Conservation (phyloP, 1,140 invertebrate genomes). For the Scaptomyza montana region DNA sequence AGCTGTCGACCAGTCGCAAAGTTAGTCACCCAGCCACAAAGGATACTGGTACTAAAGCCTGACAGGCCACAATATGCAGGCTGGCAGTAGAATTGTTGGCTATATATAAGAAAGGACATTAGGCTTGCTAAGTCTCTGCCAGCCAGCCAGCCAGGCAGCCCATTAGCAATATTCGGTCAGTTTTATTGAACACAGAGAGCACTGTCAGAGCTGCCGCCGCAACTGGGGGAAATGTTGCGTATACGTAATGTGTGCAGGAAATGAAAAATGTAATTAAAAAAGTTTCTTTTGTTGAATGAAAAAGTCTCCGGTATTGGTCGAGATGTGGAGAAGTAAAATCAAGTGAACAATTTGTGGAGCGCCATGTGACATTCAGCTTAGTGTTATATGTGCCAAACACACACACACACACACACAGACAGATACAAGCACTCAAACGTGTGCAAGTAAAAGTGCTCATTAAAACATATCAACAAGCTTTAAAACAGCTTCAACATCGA, state of each 20-base stretch:
- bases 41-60: slow-evolving; percentile 27
- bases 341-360: slow-evolving; percentile 60
- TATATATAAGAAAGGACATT: slow-evolving; percentile 66
- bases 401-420: slow-evolving; percentile 16
- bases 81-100: slow-evolving; percentile 10
- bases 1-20: slow-evolving; percentile 64
- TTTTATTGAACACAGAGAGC: slow-evolving; percentile 63
- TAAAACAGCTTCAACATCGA: slow-evolving; percentile 48
- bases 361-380: slow-evolving; percentile 63
- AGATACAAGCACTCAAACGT: slow-evolving; percentile 28
- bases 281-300: slow-evolving; percentile 65
- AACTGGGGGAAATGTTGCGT: slow-evolving; percentile 40
- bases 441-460: slow-evolving; percentile 77
- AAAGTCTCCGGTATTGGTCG: slow-evolving; percentile 49
- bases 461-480: slow-evolving; percentile 82
- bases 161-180: slow-evolving; percentile 69
- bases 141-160: slow-evolving; percentile 36
- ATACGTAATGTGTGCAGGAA: slow-evolving; percentile 74
- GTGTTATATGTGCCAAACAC: slow-evolving; percentile 39
- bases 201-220: slow-evolving; percentile 35
- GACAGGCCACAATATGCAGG: slow-evolving; percentile 42
- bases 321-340: slow-evolving; percentile 1
- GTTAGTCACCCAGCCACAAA: slow-evolving; percentile 71
- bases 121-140: slow-evolving; percentile 44
- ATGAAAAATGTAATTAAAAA: slow-evolving; percentile 82